These are phyloP conservation scores for Eublepharis macularius DNA, from an alignment of 2,113 vertebrate genomes.

Conservation along the genomic window DNA sequence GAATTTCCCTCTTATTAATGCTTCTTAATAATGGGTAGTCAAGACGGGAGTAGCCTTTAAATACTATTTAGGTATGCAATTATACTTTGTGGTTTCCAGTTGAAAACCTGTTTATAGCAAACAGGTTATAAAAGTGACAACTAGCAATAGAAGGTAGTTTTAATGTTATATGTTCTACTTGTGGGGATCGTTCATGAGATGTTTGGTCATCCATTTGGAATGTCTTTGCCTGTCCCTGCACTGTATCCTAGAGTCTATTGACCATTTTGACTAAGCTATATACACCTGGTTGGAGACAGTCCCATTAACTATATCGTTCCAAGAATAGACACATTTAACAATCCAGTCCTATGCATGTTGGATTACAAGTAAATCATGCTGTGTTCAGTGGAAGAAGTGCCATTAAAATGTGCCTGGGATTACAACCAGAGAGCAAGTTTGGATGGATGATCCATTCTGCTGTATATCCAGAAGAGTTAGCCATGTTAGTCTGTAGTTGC, in stretches of 20 bases:
- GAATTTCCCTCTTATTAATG: not conserved
- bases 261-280: not conserved
- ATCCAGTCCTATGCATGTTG: not conserved
- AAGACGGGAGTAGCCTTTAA: not conserved
- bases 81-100: no score
- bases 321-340: not conserved
- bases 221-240: not conserved
- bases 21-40: not conserved
- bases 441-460: no score
- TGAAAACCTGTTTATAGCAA: not conserved
- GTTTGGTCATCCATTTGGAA: not conserved
- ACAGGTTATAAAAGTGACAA: not conserved
- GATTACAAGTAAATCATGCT: no score
- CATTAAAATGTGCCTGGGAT: no score
- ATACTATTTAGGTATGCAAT: no score
- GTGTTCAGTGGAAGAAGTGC: no score
- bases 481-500: no score
- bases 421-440: not conserved
- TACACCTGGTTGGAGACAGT: not conserved
- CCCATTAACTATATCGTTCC: not conserved
- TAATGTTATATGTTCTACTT: not conserved
- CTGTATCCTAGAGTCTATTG: no score
- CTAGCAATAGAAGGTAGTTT: not conserved
- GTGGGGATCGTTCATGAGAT: not conserved
- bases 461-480: no score